Percentiles rank a stretch among this genome's conserved stretches.
These are phyloP conservation scores for Cancer borealis DNA, from an alignment of 2,888 invertebrate genomes.

Conservation along the genomic window DNA sequence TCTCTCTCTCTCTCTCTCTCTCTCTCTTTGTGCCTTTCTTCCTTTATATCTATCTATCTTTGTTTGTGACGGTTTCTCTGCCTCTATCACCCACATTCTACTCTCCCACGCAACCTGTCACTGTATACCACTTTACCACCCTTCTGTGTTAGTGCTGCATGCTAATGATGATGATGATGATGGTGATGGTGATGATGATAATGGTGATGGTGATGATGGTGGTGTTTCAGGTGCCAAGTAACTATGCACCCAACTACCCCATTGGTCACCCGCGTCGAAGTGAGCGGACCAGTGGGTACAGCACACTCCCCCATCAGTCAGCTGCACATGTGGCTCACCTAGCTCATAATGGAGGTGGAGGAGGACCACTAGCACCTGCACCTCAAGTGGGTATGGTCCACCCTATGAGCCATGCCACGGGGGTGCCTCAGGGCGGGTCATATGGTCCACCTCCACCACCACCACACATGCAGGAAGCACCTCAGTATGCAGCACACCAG, in stretches of 20 bases:
- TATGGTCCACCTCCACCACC: constrained; percentile 71
- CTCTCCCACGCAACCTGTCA: too few species aligned
- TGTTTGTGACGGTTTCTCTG: too few species aligned
- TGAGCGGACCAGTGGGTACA: constrained; percentile 82
- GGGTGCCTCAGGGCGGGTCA: constrained; percentile 56
- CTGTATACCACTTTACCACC: too few species aligned
- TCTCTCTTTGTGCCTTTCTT: too few species aligned
- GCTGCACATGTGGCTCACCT: constrained; percentile 79
- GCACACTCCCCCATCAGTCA: constrained; percentile 88
- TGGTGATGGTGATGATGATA: constrained; percentile 23
- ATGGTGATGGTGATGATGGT: constrained; percentile 38
- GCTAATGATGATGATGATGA: constrained; percentile 10
- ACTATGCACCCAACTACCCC: constrained; percentile 97
- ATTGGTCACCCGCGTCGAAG: constrained; percentile 87
- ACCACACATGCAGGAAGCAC: constrained; percentile 72
- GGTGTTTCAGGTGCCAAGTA: constrained; percentile 86
- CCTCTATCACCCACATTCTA: too few species aligned
- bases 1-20: too few species aligned
- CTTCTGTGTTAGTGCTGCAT: neutral
- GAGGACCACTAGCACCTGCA: constrained; percentile 74
- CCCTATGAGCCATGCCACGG: constrained; percentile 83
- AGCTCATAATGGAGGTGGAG: constrained; percentile 73
- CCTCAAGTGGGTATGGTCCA: constrained; percentile 91
- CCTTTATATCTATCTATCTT: too few species aligned
- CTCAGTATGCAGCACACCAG: constrained; percentile 79